Evolutionary conservation across 2,113 vertebrate genomes (phyloP), one percentile per base, ranked within the genome.

Genomic region (Seriola rivoliana): DNA sequence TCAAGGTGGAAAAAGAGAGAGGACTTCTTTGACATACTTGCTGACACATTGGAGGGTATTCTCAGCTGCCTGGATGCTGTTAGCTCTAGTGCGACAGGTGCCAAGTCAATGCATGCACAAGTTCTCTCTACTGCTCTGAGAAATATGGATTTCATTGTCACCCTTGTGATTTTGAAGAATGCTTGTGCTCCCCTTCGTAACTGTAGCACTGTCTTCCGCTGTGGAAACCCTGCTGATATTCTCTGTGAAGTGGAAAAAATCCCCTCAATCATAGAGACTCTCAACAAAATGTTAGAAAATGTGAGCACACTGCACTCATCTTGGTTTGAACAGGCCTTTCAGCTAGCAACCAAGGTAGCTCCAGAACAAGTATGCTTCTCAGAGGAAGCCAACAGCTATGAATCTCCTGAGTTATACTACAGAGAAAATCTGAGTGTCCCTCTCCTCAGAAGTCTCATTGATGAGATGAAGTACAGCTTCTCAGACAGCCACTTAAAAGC

Each of bases 291-390:
- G 85, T 94, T 97, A 92, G 96, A 97, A 82, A 99, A 99, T 46
- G 96, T 99, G 21, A 95, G 94, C 50, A 92, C 95, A 5, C 94
- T 99, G 81, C 97, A 99, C 54, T 85, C 96, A 13, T 94, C 95
- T 84, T 99, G 98, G 98, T 99, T 99, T 82, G 98, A 99, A 85
- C 97, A 98, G 93, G 97, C 97, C 1, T 97, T 96, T 42, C 96
- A 95, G 86, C 85, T 99, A 57, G 85, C 95, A 1, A 96, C 95
- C 80, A 96, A 97, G 87, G 94, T 97, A 14, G 94, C 97, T 63
- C 95, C 96, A 12, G 93, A 97, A 48, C 97, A 96, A 59, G 94
- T 98, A 90, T 96, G 85, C 92, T 96, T 91, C 90, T 94, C 88
- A 40, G 96, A 91, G 93, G 95, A 78, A 19, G 95, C 76, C 91